Evolutionary conservation across 2,888 invertebrate genomes (phyloP).

Genomic region (Melipona beecheii): DNA sequence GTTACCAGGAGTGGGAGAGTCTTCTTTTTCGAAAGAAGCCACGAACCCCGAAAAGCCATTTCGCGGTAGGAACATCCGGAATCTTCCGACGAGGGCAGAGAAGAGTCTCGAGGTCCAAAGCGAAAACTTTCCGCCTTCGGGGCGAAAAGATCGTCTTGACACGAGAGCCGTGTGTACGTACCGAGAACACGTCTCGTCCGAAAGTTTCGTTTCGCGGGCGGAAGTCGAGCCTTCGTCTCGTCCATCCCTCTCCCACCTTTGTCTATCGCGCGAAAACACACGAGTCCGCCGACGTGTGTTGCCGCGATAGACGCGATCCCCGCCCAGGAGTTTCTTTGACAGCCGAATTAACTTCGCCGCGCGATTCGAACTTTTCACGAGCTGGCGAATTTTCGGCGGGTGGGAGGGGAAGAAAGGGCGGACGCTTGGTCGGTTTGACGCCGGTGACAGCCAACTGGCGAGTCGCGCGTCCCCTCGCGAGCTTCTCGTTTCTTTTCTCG

Average conservation of each 20-base stretch:
- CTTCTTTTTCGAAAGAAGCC: constrained; percentile 43
- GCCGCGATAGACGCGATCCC: constrained; percentile 1
- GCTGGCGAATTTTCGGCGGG: not conserved
- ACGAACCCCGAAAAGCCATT: constrained; percentile 67
- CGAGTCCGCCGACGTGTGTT: not conserved
- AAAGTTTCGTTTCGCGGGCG: not conserved
- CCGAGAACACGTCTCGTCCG: no score
- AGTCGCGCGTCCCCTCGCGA: not conserved
- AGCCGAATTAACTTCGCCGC: constrained; percentile 9
- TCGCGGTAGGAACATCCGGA: constrained; percentile 57
- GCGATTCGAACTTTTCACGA: not conserved
- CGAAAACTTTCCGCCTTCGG: constrained; percentile 50
- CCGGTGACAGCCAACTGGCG: not conserved
- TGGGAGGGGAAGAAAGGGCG: no score
- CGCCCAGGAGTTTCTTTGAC: constrained; percentile 25
- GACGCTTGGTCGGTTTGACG: not conserved
- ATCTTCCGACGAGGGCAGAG: constrained; percentile 41
- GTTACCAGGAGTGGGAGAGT: constrained; percentile 49
- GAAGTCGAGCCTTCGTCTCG: constrained; percentile 35
- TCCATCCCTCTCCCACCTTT: constrained; percentile 44
- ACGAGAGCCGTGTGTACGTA: constrained; percentile 39
- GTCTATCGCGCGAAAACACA: constrained; percentile 49
- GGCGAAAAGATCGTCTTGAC: constrained; percentile 24
- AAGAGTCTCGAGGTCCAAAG: constrained; percentile 2
- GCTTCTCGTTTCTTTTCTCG: not conserved